Percentiles rank a stretch among this genome's conserved stretches.
phyloP scores from a whole-genome alignment of 2,888 invertebrate species.

The Monoplex corrugatus region DNA sequence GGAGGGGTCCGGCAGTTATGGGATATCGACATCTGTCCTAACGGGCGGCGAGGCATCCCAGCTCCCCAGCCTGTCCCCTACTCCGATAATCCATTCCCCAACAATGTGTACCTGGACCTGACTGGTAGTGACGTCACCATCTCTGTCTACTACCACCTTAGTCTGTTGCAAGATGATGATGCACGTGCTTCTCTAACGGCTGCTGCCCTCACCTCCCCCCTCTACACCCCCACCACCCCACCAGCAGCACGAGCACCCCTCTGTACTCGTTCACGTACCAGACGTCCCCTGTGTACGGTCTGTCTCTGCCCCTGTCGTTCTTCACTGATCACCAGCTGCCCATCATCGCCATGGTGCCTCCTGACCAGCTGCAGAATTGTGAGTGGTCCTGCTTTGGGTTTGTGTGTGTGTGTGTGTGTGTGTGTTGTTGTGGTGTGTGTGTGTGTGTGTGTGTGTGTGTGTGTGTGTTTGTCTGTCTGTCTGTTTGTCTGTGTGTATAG shows the following conservation, averaged over 20 bases:
- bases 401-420: background rate
- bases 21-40: slow-evolving; percentile 70
- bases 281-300: slow-evolving; percentile 61
- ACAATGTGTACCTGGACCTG: slow-evolving; percentile 77
- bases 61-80: background rate
- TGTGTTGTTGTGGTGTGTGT: too few species aligned
- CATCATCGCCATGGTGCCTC: slow-evolving; percentile 75
- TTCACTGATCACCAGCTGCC: slow-evolving; percentile 67
- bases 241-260: slow-evolving; percentile 8
- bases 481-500: too few species aligned
- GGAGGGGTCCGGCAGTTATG: slow-evolving; percentile 64
- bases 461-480: too few species aligned
- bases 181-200: slow-evolving; percentile 63
- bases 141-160: slow-evolving; percentile 77
- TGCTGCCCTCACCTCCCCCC: slow-evolving; percentile 47
- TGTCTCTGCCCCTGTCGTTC: slow-evolving; percentile 66
- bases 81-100: slow-evolving; percentile 58
- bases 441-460: too few species aligned
- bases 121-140: slow-evolving; percentile 76
- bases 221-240: background rate
- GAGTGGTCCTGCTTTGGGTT: slow-evolving; percentile 61
- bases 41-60: slow-evolving; percentile 52
- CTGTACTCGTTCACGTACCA: slow-evolving; percentile 63
- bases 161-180: slow-evolving; percentile 54
- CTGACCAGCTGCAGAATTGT: slow-evolving; percentile 77